Conservation (phyloP, 2,888 invertebrate species). For the Hyposoter dolosus region DNA sequence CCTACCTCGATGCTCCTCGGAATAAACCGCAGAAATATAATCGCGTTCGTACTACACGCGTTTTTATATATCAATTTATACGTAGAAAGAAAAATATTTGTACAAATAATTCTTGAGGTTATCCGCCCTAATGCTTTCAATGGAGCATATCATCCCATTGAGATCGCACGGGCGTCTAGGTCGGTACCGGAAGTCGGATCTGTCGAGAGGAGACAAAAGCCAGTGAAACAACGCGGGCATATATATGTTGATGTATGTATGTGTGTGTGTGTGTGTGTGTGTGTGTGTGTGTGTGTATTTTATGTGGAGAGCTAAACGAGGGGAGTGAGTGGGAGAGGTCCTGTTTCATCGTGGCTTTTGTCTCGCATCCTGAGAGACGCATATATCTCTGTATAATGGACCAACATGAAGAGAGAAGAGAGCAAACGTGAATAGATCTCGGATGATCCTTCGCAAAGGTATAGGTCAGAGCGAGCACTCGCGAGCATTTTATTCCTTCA, state of each 20-base stretch:
- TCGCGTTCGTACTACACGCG: constrained; percentile 67
- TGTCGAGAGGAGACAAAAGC: constrained; percentile 83
- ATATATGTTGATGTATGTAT: constrained; percentile 45
- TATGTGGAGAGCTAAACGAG: constrained; percentile 44
- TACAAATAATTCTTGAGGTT: constrained; percentile 46
- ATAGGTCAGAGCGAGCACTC: constrained; percentile 81
- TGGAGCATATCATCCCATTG: constrained; percentile 83
- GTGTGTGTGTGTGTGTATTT: constrained; percentile 7
- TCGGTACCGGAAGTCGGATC: constrained; percentile 84
- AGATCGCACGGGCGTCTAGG: constrained; percentile 77
- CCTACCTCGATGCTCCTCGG: constrained; percentile 60
- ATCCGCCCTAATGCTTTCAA: constrained; percentile 77
- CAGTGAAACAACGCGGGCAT: constrained; percentile 77
- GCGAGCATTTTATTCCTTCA: constrained; percentile 69
- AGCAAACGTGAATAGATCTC: constrained; percentile 82
- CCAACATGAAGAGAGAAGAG: constrained; percentile 80
- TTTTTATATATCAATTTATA: constrained; percentile 13
- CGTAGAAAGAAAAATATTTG: background rate
- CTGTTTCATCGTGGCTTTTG: constrained; percentile 84
- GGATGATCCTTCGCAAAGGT: constrained; percentile 83
- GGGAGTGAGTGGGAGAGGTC: constrained; percentile 75
- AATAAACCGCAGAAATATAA: constrained; percentile 79
- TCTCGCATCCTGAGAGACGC: constrained; percentile 84
- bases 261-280: constrained; percentile 29
- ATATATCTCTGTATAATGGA: constrained; percentile 63